These are phyloP conservation scores for Pygmarrhopalites habei DNA, from an alignment of 1,140 invertebrate genomes.

Conservation along the genomic window DNA sequence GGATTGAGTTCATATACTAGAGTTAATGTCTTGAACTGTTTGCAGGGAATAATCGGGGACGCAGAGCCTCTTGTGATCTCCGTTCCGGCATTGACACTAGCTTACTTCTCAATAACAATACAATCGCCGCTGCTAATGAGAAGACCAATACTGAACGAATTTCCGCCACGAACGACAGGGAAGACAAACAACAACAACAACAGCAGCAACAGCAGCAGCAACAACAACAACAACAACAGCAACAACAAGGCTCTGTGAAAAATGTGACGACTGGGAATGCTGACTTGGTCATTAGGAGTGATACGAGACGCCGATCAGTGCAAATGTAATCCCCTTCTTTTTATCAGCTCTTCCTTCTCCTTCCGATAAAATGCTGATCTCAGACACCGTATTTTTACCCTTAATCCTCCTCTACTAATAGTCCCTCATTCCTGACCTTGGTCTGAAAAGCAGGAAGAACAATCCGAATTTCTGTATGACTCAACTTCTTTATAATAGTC, in stretches of 20 bases:
- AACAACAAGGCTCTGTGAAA: too few species aligned
- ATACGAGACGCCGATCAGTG: slow-evolving; percentile 37
- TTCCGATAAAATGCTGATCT: background rate
- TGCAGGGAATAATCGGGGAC: slow-evolving; percentile 31
- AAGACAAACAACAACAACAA: slow-evolving; percentile 11
- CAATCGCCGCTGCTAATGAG: slow-evolving; percentile 15
- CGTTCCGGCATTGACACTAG: slow-evolving; percentile 27
- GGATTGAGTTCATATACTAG: too few species aligned
- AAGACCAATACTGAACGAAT: background rate
- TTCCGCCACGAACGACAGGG: background rate
- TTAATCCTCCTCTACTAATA: too few species aligned
- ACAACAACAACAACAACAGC: slow-evolving; percentile 16
- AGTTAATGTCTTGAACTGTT: too few species aligned
- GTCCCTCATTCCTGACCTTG: too few species aligned
- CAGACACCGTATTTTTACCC: too few species aligned
- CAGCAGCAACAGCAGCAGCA: slow-evolving; percentile 3
- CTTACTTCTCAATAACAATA: slow-evolving; percentile 27
- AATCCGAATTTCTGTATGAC: too few species aligned
- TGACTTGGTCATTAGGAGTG: slow-evolving; percentile 33
- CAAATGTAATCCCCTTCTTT: slow-evolving; percentile 33
- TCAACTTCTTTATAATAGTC: too few species aligned
- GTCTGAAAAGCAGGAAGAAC: too few species aligned
- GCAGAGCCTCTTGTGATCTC: slow-evolving; percentile 38
- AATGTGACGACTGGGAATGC: slow-evolving; percentile 19
- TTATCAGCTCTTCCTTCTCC: background rate